Evolutionary conservation across 1,140 invertebrate species (phyloP), one percentile per base, ranked within the genome.

Genomic region (Branchinecta lindahli): DNA sequence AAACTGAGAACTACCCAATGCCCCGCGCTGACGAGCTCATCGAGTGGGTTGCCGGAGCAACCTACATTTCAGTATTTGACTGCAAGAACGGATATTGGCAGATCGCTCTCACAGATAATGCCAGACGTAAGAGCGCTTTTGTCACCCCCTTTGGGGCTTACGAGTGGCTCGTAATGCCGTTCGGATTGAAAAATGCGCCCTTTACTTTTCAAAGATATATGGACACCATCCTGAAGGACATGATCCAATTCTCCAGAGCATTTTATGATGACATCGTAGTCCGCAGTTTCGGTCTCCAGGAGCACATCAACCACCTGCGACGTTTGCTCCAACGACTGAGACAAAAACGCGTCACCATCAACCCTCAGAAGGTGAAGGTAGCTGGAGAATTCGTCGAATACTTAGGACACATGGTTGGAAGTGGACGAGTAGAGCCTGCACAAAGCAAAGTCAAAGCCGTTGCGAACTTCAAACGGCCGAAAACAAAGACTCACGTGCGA

Each of bases 1-100:
- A 74, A 45, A 74, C 74, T 66, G 80, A 82, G 69, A 72, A 73
- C 12, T 83, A 78, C 74, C 82, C 82, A 0, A 69, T 84, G n/a
- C 81, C 82, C 0, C 70, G 76, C 7, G 81, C 82, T 8, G 77
- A 81, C 21, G 77, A 79, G 10, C 75, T 75, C 10, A 71, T 84
- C 1, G 74, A 77, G 67, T 72, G 68, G 2, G 67, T 83, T 15
- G 68, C 72, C 2, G 78, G 76, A 10, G 70, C 73, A 2, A 75
- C 74, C 20, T 77, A 73, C 21, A 81, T 82, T 68, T 75, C 76
- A 0, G 75, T 76, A 0, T 66, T 83, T 0, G 80, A 83, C 74
- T 68, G 82, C 12, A 74, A 72, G 0, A 77, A 76, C 20, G 77
- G 77, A 8, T 78, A 76, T 66, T 75, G 76, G 69, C 78, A 79